phyloP scores from a whole-genome alignment of 2,797 vertebrate genomes.

The Lepilemur ruficaudatus region DNA sequence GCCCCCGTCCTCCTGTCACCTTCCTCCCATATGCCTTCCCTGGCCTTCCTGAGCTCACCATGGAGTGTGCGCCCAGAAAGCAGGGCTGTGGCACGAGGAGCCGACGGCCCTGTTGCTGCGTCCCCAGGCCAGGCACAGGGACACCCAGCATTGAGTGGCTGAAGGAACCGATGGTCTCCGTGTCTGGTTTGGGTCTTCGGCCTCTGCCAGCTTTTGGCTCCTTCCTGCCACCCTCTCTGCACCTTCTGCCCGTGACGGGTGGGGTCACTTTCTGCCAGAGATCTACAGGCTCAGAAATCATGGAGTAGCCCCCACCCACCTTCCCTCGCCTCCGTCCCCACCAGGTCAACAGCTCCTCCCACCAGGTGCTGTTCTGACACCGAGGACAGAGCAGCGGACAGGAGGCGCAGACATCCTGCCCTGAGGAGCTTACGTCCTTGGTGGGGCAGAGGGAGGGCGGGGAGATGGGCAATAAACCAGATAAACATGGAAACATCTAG shows the following conservation, averaged over 20 bases:
- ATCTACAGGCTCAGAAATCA: not conserved
- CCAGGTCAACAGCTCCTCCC: not conserved
- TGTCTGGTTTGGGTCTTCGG: not conserved
- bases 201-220: not conserved
- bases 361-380: not conserved
- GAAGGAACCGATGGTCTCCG: rapidly evolving
- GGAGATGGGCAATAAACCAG: not conserved
- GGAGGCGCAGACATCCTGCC: not conserved
- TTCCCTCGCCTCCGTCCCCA: not conserved
- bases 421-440: not conserved
- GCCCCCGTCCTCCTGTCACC: too few relatives aligned
- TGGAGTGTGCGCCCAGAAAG: not conserved
- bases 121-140: not conserved
- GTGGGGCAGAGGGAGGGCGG: not conserved
- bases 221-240: not conserved
- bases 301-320: rapidly evolving
- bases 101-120: rapidly evolving
- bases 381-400: not conserved
- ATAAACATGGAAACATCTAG: not conserved
- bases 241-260: not conserved
- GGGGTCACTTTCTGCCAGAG: not conserved
- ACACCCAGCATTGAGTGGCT: not conserved
- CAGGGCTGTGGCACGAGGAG: not conserved
- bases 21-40: not conserved
- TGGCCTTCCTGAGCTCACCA: not conserved